Conservation (phyloP, 2,888 invertebrate species). For the Zygogramma bicolorata region DNA sequence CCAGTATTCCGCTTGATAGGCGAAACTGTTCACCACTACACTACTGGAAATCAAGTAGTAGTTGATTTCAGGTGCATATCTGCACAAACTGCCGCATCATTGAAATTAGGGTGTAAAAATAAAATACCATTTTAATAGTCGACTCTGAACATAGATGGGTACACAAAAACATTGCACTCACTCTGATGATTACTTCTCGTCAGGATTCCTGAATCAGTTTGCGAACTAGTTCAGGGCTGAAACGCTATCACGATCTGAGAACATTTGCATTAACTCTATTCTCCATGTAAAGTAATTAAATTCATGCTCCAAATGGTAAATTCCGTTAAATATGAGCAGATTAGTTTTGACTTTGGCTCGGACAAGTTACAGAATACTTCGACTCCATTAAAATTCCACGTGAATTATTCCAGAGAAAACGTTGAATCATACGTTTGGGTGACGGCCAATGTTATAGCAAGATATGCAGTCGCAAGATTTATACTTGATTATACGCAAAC, state of each 20-base stretch:
- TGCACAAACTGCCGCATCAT: too few species aligned
- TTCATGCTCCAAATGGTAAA: constrained; percentile 6
- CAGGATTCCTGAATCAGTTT: constrained; percentile 13
- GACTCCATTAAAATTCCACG: constrained; percentile 5
- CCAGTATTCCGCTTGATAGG: too few species aligned
- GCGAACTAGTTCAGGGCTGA: not conserved
- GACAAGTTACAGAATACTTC: constrained; percentile 17
- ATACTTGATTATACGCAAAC: not conserved
- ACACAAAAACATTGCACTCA: not conserved
- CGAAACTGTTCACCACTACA: too few species aligned
- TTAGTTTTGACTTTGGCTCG: constrained; percentile 6
- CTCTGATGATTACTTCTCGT: not conserved
- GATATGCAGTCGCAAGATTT: not conserved
- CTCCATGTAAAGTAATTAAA: constrained; percentile 13
- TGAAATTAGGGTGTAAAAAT: too few species aligned
- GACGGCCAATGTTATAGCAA: not conserved
- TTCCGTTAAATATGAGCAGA: constrained; percentile 18
- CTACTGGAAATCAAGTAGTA: too few species aligned
- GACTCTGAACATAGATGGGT: too few species aligned
- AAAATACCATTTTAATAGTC: too few species aligned
- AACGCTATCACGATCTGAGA: not conserved
- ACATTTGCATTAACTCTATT: constrained; percentile 10
- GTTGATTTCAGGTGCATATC: too few species aligned
- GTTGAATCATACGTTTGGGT: not conserved
- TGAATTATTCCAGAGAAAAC: constrained; percentile 6